These are phyloP conservation scores for Xanthia icteritia DNA, from an alignment of 2,888 invertebrate species.

Conservation along the genomic window DNA sequence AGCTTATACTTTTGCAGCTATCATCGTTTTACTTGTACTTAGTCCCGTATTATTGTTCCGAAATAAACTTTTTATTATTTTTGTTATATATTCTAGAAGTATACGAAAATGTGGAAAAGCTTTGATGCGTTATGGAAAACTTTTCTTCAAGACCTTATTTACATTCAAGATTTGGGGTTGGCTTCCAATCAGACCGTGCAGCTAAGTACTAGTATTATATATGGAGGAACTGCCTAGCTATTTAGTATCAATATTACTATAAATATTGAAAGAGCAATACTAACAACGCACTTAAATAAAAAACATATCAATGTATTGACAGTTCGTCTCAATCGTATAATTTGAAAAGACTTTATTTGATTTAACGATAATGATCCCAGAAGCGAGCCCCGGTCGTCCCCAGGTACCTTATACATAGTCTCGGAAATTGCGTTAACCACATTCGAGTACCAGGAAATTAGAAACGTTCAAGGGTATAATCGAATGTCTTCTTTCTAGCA, in stretches of 20 bases:
- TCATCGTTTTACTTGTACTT: too few relatives aligned
- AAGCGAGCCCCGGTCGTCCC: conserved; percentile 77
- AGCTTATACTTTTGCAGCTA: too few relatives aligned
- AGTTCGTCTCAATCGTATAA: conserved; percentile 81
- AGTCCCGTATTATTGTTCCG: too few relatives aligned
- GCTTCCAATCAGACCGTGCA: background rate
- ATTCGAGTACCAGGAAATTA: conserved; percentile 90
- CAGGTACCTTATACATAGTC: conserved; percentile 84
- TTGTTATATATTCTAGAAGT: conserved; percentile 21
- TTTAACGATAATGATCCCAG: conserved; percentile 84
- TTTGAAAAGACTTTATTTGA: conserved; percentile 85
- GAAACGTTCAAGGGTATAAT: conserved; percentile 89
- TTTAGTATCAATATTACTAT: background rate
- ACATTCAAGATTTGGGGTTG: conserved; percentile 61
- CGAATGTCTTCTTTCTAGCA: conserved; percentile 86
- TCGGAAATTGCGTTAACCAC: conserved; percentile 90
- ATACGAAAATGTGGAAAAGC: conserved; percentile 5
- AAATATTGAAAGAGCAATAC: conserved; percentile 9
- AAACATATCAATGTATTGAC: conserved; percentile 65
- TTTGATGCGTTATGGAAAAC: conserved; percentile 9
- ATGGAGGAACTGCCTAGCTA: background rate
- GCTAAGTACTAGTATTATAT: background rate
- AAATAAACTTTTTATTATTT: too few relatives aligned
- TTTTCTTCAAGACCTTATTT: conserved; percentile 7
- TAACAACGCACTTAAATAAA: conserved; percentile 34